These are phyloP conservation scores for Hydroisotoma schaefferi DNA, from an alignment of 2,888 invertebrate genomes.

Conservation along the genomic window DNA sequence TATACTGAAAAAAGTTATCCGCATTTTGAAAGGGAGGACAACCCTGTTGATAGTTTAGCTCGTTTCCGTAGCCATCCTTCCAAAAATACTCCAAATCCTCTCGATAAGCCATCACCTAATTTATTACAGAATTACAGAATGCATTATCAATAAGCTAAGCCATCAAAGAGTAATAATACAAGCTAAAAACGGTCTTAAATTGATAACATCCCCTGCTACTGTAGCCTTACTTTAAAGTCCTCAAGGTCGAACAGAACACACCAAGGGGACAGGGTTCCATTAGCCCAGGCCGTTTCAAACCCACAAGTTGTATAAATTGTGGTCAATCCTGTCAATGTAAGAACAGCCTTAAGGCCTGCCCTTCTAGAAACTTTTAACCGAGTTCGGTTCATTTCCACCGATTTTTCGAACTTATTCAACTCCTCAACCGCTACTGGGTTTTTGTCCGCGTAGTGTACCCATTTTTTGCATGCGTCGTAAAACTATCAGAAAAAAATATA, in stretches of 20 bases:
- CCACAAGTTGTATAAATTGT: slow-evolving; percentile 71
- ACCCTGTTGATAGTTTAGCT: slow-evolving; percentile 69
- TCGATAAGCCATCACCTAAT: slow-evolving; percentile 64
- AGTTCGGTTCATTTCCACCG: slow-evolving; percentile 59
- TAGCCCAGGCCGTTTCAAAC: slow-evolving; percentile 77
- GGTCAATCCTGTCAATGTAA: slow-evolving; percentile 58
- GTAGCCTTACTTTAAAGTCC: slow-evolving; percentile 54
- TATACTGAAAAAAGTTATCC: slow-evolving; percentile 68
- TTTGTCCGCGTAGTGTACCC: slow-evolving; percentile 65
- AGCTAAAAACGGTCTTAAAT: no score
- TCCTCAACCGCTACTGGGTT: slow-evolving; percentile 61
- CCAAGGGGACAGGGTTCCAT: slow-evolving; percentile 68
- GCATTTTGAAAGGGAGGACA: slow-evolving; percentile 70
- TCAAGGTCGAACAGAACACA: slow-evolving; percentile 66
- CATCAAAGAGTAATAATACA: neutral
- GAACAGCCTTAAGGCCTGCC: slow-evolving; percentile 59
- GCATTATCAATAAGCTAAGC: neutral
- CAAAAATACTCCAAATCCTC: slow-evolving; percentile 77
- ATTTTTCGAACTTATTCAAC: slow-evolving; percentile 57
- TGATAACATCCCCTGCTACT: no score
- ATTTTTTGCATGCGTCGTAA: slow-evolving; percentile 70
- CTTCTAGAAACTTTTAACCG: slow-evolving; percentile 60
- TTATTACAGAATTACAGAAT: neutral
- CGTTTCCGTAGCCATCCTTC: slow-evolving; percentile 75
- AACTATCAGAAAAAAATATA: slow-evolving; percentile 60